phyloP scores from a whole-genome alignment of 2,797 vertebrate species.

The Peromyscus melanophrys region DNA sequence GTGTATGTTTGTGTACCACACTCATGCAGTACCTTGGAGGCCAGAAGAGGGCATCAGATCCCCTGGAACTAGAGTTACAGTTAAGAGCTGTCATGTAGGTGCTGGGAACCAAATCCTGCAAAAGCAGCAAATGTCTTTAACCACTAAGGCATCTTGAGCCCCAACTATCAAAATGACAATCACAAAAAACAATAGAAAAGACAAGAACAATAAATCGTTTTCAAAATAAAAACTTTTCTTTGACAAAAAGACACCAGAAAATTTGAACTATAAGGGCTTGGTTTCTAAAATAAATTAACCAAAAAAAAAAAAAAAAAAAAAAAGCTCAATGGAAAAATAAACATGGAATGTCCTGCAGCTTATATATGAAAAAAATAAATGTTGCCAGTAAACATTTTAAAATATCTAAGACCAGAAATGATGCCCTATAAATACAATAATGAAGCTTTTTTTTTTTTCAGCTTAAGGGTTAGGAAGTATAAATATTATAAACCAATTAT shows the following conservation, averaged over 20 bases:
- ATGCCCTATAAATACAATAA: background rate
- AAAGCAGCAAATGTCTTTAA: background rate
- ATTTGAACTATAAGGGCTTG: background rate
- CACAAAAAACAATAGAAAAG: background rate
- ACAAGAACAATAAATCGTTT: background rate
- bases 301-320: background rate
- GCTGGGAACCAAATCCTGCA: background rate
- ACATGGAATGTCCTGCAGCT: background rate
- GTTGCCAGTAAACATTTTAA: background rate
- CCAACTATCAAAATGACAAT: background rate
- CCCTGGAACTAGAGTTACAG: background rate
- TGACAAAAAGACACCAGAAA: conserved; percentile 36
- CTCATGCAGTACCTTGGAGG: background rate
- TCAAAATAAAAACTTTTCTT: background rate
- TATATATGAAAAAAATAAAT: conserved; percentile 31
- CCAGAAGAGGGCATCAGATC: background rate
- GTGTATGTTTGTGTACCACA: too few species aligned
- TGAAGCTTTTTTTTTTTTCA: background rate
- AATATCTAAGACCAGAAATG: background rate
- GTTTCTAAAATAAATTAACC: background rate
- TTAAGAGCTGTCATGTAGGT: background rate
- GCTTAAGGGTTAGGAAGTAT: background rate
- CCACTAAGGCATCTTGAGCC: background rate
- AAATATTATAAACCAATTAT: background rate
- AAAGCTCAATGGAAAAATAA: background rate